These are phyloP conservation scores for Xestia xanthographa DNA, from an alignment of 2,888 invertebrate species.

Conservation along the genomic window DNA sequence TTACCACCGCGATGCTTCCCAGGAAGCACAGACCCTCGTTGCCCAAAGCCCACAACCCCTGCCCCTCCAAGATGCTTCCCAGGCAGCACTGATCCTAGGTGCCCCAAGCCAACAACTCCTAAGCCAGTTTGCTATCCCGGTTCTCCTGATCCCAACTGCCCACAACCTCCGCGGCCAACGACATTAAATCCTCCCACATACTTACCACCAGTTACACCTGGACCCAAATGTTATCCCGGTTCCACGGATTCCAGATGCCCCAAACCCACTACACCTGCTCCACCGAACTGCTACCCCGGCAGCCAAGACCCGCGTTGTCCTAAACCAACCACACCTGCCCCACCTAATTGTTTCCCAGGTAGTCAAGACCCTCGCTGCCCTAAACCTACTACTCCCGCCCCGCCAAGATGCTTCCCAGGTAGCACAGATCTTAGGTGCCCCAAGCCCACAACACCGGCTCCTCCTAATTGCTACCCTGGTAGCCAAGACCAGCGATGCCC, in stretches of 20 bases:
- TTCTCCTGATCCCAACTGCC: constrained; percentile 72
- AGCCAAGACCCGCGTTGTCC: constrained; percentile 78
- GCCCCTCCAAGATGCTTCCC: constrained; percentile 68
- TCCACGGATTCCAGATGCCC: constrained; percentile 52
- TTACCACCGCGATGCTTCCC: constrained; percentile 70
- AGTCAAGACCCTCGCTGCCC: constrained; percentile 9
- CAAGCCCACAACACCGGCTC: constrained; percentile 53
- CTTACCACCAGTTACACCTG: constrained; percentile 69
- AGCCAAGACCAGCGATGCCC: constrained; percentile 11
- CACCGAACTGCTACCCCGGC: constrained; percentile 71
- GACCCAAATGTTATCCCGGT: constrained; percentile 69
- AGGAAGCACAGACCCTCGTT: constrained; percentile 77
- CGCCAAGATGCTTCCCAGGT: constrained; percentile 30
- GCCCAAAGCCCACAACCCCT: constrained; percentile 73
- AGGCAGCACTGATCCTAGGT: constrained; percentile 55
- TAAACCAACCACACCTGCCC: constrained; percentile 66
- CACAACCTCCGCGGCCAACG: constrained; percentile 63
- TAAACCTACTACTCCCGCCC: constrained; percentile 59
- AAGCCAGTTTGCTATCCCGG: constrained; percentile 64
- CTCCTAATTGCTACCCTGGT: not conserved
- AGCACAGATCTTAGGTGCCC: constrained; percentile 62
- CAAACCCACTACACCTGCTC: constrained; percentile 70
- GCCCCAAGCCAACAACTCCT: not conserved
- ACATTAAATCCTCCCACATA: constrained; percentile 70
- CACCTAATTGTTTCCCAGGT: constrained; percentile 71